Evolutionary conservation across 2,113 vertebrate genomes (phyloP).

Genomic region (Sinosuthora webbiana): DNA sequence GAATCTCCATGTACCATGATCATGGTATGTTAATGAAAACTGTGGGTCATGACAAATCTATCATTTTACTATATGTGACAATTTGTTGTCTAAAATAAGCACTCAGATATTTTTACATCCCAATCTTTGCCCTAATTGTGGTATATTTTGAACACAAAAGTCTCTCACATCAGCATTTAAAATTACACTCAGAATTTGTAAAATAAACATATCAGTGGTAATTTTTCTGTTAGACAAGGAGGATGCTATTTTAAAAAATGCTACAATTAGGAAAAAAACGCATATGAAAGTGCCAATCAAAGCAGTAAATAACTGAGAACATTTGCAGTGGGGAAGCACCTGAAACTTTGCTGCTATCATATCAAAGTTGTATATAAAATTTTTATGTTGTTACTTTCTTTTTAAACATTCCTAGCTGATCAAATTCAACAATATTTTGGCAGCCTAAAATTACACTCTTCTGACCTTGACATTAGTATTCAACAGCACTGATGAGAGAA

Average conservation of each 20-base stretch:
- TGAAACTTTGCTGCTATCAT: neutral
- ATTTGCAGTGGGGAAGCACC: neutral
- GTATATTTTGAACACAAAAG: neutral
- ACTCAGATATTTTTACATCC: neutral
- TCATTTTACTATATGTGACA: neutral
- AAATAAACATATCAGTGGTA: neutral
- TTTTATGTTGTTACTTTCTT: constrained; percentile 63
- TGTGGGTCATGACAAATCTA: neutral
- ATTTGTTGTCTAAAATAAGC: neutral
- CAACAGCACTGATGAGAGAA: constrained; percentile 70
- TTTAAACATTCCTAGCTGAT: constrained; percentile 60
- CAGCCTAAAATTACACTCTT: constrained; percentile 77
- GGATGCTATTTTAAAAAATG: neutral
- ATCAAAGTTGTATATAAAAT: constrained; percentile 45
- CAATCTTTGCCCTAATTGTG: neutral
- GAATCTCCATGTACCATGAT: neutral
- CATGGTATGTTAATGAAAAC: neutral
- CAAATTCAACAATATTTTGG: constrained; percentile 75
- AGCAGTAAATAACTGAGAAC: neutral
- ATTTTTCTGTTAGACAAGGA: neutral
- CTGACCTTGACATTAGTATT: constrained; percentile 84
- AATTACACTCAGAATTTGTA: neutral
- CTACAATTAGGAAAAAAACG: neutral
- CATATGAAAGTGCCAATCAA: neutral
- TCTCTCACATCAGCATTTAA: neutral